Evolutionary conservation across 2,113 vertebrate genomes (phyloP).

Genomic region (Anoura caudifer): DNA sequence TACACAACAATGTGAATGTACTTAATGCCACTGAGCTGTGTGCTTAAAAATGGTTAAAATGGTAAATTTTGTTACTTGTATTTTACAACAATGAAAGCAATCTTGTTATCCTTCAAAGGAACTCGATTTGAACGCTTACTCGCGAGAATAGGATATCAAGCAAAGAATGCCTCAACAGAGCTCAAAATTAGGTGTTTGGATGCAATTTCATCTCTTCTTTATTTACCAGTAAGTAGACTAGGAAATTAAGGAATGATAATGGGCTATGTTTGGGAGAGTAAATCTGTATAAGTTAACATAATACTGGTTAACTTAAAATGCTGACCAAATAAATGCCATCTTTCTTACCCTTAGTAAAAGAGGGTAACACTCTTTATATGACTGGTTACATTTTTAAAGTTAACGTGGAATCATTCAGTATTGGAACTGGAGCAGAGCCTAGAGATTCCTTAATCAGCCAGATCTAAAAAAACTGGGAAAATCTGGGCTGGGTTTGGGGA

Average conservation of each 20-base stretch:
- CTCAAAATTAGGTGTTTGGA: constrained; percentile 92
- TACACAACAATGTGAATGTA: background rate
- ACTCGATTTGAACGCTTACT: constrained; percentile 86
- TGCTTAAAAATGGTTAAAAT: background rate
- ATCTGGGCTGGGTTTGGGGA: background rate
- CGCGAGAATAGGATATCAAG: constrained; percentile 86
- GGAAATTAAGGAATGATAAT: background rate
- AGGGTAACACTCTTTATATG: background rate
- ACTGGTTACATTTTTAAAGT: background rate
- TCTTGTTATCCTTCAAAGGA: constrained; percentile 74
- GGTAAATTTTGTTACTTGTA: background rate
- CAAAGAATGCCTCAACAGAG: constrained; percentile 86
- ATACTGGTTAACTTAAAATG: background rate
- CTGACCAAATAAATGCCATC: background rate
- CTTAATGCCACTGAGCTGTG: background rate
- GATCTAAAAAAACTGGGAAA: background rate
- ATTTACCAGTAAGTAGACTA: constrained; percentile 85
- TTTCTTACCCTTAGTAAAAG: constrained; percentile 17
- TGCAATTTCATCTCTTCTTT: constrained; percentile 89
- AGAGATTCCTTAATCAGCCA: background rate
- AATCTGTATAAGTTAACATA: background rate
- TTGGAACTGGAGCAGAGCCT: background rate
- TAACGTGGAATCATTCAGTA: background rate
- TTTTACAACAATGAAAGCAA: constrained; percentile 17
- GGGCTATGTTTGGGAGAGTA: background rate